A percentile compares a stretch with the other conserved stretches of the same genome.
These are phyloP conservation scores for Zaprionus kolodkinae DNA, from an alignment of 1,140 invertebrate species.

Conservation along the genomic window DNA sequence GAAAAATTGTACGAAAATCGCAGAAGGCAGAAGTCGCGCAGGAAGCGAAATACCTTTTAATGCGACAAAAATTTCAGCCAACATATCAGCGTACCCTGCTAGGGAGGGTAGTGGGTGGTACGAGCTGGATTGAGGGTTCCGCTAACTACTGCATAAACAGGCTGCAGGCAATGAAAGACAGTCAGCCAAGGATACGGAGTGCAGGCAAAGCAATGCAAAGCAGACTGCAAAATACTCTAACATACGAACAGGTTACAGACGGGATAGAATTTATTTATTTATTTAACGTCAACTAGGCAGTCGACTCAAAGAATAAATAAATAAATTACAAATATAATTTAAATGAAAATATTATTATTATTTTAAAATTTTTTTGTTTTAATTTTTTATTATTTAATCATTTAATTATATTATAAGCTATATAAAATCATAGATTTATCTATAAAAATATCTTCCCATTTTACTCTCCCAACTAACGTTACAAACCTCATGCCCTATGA, in stretches of 20 bases:
- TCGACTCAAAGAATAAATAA: no score
- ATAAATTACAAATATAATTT: no score
- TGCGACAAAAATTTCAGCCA: slow-evolving; percentile 80
- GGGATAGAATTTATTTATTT: no score
- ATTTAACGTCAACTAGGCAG: no score
- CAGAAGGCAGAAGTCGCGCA: slow-evolving; percentile 35
- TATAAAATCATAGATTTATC: neutral
- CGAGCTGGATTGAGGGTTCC: slow-evolving; percentile 24
- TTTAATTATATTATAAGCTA: no score
- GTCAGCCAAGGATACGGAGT: slow-evolving; percentile 56
- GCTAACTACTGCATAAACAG: slow-evolving; percentile 83
- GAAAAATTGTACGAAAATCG: slow-evolving; percentile 80
- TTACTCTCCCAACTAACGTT: neutral
- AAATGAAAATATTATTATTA: no score
- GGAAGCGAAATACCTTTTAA: slow-evolving; percentile 82
- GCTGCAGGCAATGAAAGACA: slow-evolving; percentile 76
- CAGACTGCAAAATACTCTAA: neutral
- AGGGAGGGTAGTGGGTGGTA: slow-evolving; percentile 9
- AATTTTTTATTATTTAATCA: no score
- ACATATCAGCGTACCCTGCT: no score
- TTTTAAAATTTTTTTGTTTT: no score
- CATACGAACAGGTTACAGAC: no score
- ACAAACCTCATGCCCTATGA: neutral
- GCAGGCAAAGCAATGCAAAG: slow-evolving; percentile 13
- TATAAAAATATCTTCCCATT: no score